Conservation (phyloP, 2,888 invertebrate species). For the Patella caerulea region DNA sequence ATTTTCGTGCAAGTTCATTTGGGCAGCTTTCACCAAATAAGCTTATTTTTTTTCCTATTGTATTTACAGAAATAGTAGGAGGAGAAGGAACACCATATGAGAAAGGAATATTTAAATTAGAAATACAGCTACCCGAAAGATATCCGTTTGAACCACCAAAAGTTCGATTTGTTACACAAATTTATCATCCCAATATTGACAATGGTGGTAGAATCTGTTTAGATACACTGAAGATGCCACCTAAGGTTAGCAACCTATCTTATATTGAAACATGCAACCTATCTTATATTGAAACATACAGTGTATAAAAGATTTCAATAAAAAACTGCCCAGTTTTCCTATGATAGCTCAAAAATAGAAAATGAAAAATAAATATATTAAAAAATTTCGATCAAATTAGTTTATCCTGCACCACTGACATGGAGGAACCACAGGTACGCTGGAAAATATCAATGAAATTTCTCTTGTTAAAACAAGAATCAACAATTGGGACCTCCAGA, state of each 20-base stretch:
- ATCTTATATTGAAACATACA: too few species aligned
- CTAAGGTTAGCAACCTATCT: slow-evolving; percentile 75
- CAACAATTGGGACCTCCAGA: too few species aligned
- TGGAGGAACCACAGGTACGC: too few species aligned
- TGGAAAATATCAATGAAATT: too few species aligned
- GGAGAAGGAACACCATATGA: slow-evolving; percentile 83
- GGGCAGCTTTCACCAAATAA: slow-evolving; percentile 14
- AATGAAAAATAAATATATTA: too few species aligned
- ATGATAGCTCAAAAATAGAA: too few species aligned
- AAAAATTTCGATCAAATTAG: too few species aligned
- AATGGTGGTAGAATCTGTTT: slow-evolving; percentile 87
- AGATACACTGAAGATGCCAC: slow-evolving; percentile 88
- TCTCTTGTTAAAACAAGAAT: too few species aligned
- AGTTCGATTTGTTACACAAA: slow-evolving; percentile 83
- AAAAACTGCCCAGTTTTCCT: too few species aligned
- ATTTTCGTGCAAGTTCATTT: background rate
- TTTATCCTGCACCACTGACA: too few species aligned
- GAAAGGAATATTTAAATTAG: slow-evolving; percentile 80
- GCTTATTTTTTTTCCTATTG: background rate
- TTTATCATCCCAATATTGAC: slow-evolving; percentile 93
- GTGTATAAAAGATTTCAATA: too few species aligned
- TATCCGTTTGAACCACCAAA: slow-evolving; percentile 90
- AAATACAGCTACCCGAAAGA: slow-evolving; percentile 80
- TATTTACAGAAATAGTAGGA: slow-evolving; percentile 76
- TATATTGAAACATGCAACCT: too few species aligned